Percentiles rank a stretch among this genome's conserved stretches.
These are phyloP conservation scores for Pipistrellus pygmaeus DNA, from an alignment of 2,797 vertebrate species.

Conservation along the genomic window DNA sequence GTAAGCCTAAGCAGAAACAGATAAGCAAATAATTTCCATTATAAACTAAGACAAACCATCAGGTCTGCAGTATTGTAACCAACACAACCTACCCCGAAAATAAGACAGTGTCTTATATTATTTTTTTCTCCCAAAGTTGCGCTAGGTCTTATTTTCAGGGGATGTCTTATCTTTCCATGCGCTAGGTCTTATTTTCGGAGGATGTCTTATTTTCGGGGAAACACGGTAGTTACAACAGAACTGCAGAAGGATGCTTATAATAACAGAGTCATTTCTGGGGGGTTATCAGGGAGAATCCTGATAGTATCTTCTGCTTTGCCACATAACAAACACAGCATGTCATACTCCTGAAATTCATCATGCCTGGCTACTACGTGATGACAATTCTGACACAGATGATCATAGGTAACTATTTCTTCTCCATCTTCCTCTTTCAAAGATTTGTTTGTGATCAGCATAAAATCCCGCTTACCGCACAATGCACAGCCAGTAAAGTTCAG, in stretches of 20 bases:
- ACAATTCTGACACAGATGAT: constrained; percentile 96
- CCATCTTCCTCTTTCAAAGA: constrained; percentile 92
- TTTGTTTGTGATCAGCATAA: constrained; percentile 94
- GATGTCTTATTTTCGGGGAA: too few species aligned
- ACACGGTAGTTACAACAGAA: not conserved
- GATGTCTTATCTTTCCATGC: too few species aligned
- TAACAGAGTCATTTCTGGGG: constrained; percentile 96
- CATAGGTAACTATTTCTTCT: constrained; percentile 95
- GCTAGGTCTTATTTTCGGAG: too few species aligned
- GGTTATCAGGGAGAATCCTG: constrained; percentile 96
- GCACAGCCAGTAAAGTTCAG: constrained; percentile 94
- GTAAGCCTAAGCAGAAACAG: constrained; percentile 49
- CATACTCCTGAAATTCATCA: constrained; percentile 97
- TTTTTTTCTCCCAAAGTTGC: too few species aligned
- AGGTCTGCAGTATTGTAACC: constrained; percentile 48
- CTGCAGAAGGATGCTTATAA: constrained; percentile 86
- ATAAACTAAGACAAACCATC: not conserved
- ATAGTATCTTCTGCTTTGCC: constrained; percentile 97
- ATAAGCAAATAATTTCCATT: constrained; percentile 24
- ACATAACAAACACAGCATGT: constrained; percentile 97
- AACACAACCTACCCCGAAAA: not conserved
- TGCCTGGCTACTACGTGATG: constrained; percentile 96
- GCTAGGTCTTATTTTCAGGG: too few species aligned
- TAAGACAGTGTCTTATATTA: too few species aligned
- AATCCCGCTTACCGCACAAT: constrained; percentile 94